Evolutionary conservation across 2,888 invertebrate species (phyloP).

Genomic region (Archips crataeganus): DNA sequence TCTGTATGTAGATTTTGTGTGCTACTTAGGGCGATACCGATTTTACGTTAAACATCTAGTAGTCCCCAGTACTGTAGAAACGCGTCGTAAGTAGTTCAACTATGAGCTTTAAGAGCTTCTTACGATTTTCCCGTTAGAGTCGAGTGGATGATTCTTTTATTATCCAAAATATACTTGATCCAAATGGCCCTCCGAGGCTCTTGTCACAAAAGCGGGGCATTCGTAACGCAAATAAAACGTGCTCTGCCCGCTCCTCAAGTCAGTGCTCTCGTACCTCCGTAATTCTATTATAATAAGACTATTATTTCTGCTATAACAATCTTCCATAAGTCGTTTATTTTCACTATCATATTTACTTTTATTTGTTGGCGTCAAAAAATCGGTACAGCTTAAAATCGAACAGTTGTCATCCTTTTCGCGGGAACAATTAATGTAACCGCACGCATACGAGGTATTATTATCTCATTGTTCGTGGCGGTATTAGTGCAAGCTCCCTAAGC

Average conservation of each 20-base stretch:
- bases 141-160: constrained; percentile 71
- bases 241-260: constrained; percentile 46
- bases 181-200: constrained; percentile 65
- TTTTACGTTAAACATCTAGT: not conserved
- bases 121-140: constrained; percentile 58
- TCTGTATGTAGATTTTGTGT: not conserved
- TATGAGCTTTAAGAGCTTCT: constrained; percentile 1
- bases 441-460: constrained; percentile 49
- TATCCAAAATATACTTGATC: constrained; percentile 71
- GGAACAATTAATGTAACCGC: constrained; percentile 50
- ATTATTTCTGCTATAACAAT: constrained; percentile 21
- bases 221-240: constrained; percentile 70
- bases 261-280: constrained; percentile 49
- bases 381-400: not conserved
- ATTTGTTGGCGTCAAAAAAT: not conserved
- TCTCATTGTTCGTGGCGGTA: constrained; percentile 56
- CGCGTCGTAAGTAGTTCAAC: constrained; percentile 6
- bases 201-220: constrained; percentile 68
- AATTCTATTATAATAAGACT: constrained; percentile 33
- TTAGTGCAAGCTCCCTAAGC: constrained; percentile 56
- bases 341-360: not conserved
- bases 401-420: constrained; percentile 13
- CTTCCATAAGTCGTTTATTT: constrained; percentile 7
- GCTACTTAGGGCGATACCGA: not conserved
- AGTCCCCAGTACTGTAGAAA: not conserved